Percentiles rank a stretch among this genome's conserved stretches.
phyloP scores from a whole-genome alignment of 2,113 vertebrate species.

The Megaceryle maxima region DNA sequence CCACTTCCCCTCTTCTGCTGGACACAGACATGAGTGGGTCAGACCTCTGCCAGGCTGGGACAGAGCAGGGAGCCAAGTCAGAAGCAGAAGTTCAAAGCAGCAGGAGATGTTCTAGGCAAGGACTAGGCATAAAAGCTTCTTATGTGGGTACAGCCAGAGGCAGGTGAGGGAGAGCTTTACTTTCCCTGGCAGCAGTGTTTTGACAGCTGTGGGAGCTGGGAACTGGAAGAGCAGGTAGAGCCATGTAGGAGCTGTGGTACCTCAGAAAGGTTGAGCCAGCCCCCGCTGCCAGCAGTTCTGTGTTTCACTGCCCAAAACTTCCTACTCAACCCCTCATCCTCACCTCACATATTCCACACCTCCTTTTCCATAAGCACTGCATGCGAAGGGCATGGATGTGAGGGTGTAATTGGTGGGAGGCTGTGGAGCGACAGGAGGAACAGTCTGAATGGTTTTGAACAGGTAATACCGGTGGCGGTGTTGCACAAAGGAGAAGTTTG shows the following conservation, averaged over 20 bases:
- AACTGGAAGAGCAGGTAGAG: constrained; percentile 16
- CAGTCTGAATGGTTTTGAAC: neutral
- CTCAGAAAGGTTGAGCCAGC: neutral
- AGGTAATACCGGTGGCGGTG: neutral
- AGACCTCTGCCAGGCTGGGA: neutral
- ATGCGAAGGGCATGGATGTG: accelerated
- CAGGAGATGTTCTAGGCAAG: neutral
- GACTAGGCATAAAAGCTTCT: neutral
- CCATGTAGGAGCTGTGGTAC: neutral
- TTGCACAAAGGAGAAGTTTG: neutral
- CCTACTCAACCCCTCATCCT: neutral
- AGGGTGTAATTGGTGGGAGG: neutral
- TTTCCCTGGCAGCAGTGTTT: neutral
- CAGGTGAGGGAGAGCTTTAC: neutral
- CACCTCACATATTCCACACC: neutral
- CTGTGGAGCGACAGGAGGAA: neutral
- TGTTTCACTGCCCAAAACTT: neutral
- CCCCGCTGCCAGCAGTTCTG: neutral
- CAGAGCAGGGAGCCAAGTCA: accelerated
- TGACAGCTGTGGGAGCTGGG: constrained; percentile 2
- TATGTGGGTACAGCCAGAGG: neutral
- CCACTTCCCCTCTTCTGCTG: neutral
- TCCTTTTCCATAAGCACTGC: neutral
- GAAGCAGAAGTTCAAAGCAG: neutral
- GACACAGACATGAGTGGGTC: neutral